Evolutionary conservation across 53 echinoderm and acorn worm genomes (phyloP).

Genomic region (Mesocentrotus franciscanus): DNA sequence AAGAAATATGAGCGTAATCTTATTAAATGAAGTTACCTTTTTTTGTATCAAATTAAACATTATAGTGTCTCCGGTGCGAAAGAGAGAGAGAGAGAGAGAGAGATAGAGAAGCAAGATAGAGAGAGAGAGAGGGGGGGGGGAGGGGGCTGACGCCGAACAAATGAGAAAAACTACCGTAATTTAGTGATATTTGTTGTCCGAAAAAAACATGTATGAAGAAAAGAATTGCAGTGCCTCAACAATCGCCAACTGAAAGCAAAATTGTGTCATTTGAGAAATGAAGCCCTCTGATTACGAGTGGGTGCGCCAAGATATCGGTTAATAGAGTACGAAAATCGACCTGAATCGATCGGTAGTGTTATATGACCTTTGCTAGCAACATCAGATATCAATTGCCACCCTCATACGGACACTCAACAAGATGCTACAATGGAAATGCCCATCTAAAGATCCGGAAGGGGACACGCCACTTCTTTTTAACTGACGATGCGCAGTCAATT

Average conservation of each 20-base stretch:
- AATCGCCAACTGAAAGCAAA: neutral
- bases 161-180: neutral
- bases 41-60: too few species aligned
- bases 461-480: neutral
- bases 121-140: too few species aligned
- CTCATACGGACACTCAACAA: neutral
- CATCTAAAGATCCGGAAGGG: neutral
- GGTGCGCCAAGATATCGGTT: neutral
- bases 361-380: neutral
- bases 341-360: neutral
- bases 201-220: neutral
- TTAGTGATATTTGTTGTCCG: neutral
- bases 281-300: neutral
- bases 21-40: too few species aligned
- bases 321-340: constrained; percentile 33
- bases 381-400: neutral
- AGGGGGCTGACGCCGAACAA: neutral
- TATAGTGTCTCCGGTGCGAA: too few species aligned
- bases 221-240: neutral
- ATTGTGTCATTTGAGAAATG: neutral
- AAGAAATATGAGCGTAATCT: too few species aligned
- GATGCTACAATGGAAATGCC: neutral
- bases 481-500: neutral
- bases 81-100: too few species aligned
- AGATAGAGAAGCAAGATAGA: too few species aligned